phyloP scores from a whole-genome alignment of 2,797 vertebrate genomes.

The Anomalospiza imberbis region DNA sequence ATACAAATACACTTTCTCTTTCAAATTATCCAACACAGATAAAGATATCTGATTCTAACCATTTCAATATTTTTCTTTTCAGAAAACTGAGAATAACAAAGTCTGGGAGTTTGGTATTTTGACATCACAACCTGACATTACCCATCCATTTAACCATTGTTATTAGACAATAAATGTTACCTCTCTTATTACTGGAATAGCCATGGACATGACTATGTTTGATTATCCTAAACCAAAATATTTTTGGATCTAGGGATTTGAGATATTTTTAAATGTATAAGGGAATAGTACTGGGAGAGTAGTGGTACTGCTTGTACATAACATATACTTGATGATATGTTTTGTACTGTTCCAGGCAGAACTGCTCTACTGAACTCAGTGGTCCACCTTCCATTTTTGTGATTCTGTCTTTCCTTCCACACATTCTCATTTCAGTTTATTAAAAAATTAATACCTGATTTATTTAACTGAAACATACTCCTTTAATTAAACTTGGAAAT shows the following conservation, averaged over 20 bases:
- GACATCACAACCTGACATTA: background rate
- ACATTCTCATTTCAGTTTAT: background rate
- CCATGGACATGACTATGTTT: background rate
- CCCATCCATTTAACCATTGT: background rate
- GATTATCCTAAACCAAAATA: background rate
- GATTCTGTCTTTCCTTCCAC: background rate
- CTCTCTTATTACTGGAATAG: background rate
- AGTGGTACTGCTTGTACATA: background rate
- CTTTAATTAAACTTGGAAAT: background rate
- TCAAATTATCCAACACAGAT: background rate
- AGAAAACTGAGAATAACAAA: background rate
- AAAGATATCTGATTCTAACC: background rate
- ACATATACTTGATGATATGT: background rate
- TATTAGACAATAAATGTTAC: background rate
- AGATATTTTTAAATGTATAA: background rate
- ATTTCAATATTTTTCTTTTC: background rate
- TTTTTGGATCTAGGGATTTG: background rate
- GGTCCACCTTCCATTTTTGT: background rate
- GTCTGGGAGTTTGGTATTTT: background rate
- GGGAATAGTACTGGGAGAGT: background rate
- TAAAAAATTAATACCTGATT: background rate
- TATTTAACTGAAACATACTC: background rate
- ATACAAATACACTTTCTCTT: background rate
- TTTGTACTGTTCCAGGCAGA: background rate
- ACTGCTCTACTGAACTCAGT: background rate